These are phyloP conservation scores for Glaucopsyche alexis DNA, from an alignment of 2,888 invertebrate genomes.

Conservation along the genomic window DNA sequence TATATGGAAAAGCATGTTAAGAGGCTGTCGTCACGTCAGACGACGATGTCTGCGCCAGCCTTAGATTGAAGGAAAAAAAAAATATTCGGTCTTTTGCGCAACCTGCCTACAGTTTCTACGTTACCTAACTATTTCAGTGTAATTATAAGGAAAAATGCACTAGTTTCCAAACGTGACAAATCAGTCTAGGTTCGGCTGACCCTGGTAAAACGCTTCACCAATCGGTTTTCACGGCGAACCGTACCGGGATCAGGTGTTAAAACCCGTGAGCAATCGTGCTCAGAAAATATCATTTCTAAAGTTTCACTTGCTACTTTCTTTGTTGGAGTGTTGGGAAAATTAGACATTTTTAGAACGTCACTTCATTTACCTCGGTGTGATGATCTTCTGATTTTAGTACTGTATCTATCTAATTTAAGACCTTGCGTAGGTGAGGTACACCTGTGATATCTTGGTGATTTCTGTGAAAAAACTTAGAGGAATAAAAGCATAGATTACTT, in stretches of 20 bases:
- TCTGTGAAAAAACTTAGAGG: no score
- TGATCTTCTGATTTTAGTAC: background rate
- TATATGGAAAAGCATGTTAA: no score
- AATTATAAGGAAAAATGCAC: slow-evolving; percentile 27
- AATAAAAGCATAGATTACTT: no score
- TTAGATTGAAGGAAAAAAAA: no score
- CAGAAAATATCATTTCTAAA: slow-evolving; percentile 43
- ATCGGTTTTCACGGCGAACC: slow-evolving; percentile 68
- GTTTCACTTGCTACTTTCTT: slow-evolving; percentile 35
- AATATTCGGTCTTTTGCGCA: no score
- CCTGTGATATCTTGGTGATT: no score
- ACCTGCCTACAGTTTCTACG: no score
- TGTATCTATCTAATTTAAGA: no score
- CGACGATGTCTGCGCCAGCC: no score
- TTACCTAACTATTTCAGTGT: slow-evolving; percentile 15
- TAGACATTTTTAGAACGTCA: background rate
- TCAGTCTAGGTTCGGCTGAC: slow-evolving; percentile 60
- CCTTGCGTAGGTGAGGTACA: no score
- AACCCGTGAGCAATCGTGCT: slow-evolving; percentile 65
- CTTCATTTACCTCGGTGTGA: background rate
- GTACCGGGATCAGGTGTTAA: slow-evolving; percentile 69
- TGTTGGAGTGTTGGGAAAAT: slow-evolving; percentile 9
- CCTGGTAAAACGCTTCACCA: slow-evolving; percentile 67
- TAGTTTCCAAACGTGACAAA: slow-evolving; percentile 35
- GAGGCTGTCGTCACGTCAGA: no score